phyloP scores from a whole-genome alignment of 2,888 invertebrate genomes.

The Heliconius hortense region DNA sequence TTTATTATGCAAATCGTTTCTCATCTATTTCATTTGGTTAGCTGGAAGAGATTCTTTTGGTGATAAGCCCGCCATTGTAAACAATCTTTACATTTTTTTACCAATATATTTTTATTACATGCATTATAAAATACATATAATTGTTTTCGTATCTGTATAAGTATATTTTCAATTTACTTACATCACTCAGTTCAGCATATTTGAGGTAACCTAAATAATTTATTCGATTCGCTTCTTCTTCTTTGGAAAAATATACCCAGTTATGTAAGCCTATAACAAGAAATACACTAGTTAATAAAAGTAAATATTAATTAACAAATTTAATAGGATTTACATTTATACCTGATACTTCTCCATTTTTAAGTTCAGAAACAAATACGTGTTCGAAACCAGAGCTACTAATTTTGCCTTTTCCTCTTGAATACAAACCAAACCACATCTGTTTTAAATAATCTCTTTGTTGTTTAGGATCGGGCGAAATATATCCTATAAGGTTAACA shows the following conservation, averaged over 20 bases:
- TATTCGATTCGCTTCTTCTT: conserved; percentile 86
- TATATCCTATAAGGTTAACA: conserved; percentile 71
- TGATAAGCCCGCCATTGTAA: too few species aligned
- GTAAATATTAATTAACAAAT: background rate
- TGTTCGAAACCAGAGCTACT: conserved; percentile 97
- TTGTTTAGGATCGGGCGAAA: conserved; percentile 84
- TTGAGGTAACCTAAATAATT: conserved; percentile 92
- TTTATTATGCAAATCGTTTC: too few species aligned
- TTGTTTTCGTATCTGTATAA: background rate
- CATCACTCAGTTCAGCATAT: conserved; percentile 86
- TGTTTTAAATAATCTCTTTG: conserved; percentile 88
- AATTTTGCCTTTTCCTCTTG: conserved; percentile 88
- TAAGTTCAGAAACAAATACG: conserved; percentile 93
- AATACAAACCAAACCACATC: conserved; percentile 91
- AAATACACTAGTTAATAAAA: background rate
- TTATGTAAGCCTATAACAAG: conserved; percentile 88
- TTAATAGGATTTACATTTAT: conserved; percentile 26
- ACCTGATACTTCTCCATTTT: conserved; percentile 87
- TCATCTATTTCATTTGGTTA: too few species aligned
- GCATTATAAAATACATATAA: background rate
- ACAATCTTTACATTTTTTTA: too few species aligned
- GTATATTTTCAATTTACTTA: conserved; percentile 67
- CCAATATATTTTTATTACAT: too few species aligned
- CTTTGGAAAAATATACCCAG: conserved; percentile 92
- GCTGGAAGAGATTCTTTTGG: too few species aligned